Conservation (phyloP, 2,888 invertebrate species). For the Stenichneumon culpator region DNA sequence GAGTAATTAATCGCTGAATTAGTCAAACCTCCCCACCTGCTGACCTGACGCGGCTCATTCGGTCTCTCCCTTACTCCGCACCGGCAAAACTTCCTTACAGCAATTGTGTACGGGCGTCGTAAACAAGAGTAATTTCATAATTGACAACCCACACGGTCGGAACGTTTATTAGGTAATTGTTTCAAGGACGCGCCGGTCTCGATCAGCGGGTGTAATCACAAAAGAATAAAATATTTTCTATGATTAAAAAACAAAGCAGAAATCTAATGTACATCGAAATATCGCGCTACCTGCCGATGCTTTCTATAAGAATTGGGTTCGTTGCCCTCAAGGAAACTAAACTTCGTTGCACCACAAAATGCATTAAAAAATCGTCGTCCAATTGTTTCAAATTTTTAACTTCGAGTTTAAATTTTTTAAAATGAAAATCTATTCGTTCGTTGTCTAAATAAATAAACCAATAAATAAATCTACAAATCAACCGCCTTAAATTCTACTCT, state of each 20-base stretch:
- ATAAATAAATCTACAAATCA: too few species aligned
- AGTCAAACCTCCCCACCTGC: conserved; percentile 18
- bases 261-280: not conserved
- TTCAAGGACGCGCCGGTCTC: conserved; percentile 69
- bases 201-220: conserved; percentile 41
- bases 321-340: not conserved
- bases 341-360: not conserved
- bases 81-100: conserved; percentile 24
- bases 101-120: conserved; percentile 71
- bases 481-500: not conserved
- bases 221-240: conserved; percentile 44
- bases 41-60: not conserved
- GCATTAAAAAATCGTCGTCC: not conserved
- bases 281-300: not conserved
- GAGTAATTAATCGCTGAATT: conserved; percentile 19
- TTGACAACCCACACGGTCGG: conserved; percentile 78
- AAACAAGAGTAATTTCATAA: conserved; percentile 81
- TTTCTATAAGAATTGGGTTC: not conserved
- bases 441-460: too few species aligned
- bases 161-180: conserved; percentile 78
- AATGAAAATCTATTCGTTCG: not conserved
- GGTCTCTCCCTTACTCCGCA: not conserved
- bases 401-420: not conserved
- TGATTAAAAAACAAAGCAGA: not conserved
- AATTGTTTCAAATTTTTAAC: not conserved